Base-by-base conservation (phyloP, 2,797 vertebrate genomes). In the Arctocebus calabarensis region DNA sequence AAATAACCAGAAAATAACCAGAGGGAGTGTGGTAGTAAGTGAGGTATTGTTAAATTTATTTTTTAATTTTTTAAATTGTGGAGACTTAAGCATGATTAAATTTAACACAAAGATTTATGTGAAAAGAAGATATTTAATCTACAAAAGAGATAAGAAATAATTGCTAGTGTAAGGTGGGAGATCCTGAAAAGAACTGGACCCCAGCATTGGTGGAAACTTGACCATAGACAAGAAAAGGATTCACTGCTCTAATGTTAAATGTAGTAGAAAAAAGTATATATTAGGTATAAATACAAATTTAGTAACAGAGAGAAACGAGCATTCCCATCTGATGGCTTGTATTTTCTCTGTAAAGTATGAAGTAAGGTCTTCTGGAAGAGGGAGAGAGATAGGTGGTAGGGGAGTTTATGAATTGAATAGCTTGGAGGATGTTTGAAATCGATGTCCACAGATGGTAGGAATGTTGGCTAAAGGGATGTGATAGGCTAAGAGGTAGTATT, bases 271-370 rank as follows among this genome's bases (percentile, higher is more conserved):
- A 29, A 19, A 62, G 7, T 55, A 61, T 68, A 20, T 12, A 59
- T 82, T 85, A 71, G 4, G 7, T 61, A 10, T 96, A 70, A 86
- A n/a, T 82, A 88, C 66, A 77, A 29, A 73, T n/a, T 73, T 93
- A 27, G 25, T 57, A 84, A 32, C 17, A 83, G 57, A 57, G 37
- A 64, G 73, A 27, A 64, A 64, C 48, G n/a, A 70, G 32, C 27
- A 66, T 62, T 55, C 34, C 23, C 32, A 43, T 29, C 11, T 34
- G 32, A 22, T 71, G 62, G 17, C 25, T 68, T 90, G 5, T 16
- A 12, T 93, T 81, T 94, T 93, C 43, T 62, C 20, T 78, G 10
- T 59, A 59, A 88, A 73, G 14, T 7, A 77, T 7, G 4, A 79
- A 45, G 23, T 52, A 75, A 66, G 34, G 27, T 87, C 40, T 19